Evolutionary conservation across 2,797 vertebrate genomes (phyloP).

Genomic region (Muscicapa striata): DNA sequence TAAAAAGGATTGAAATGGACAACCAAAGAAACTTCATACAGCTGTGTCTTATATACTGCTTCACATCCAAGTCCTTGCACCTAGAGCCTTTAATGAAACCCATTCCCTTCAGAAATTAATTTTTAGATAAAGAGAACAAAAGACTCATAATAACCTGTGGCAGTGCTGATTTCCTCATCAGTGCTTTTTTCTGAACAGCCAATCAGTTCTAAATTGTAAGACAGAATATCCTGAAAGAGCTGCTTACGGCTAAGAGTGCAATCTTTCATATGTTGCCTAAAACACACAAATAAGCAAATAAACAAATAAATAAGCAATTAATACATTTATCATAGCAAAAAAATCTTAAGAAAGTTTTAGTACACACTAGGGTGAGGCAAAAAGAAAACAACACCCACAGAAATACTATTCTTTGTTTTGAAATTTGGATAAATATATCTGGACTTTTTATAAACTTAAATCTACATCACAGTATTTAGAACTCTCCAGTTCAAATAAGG

Average conservation of each 20-base stretch:
- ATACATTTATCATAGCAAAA: not conserved
- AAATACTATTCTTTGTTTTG: not conserved
- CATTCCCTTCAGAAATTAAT: not conserved
- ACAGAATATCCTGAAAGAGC: constrained; percentile 93
- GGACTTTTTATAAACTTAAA: not conserved
- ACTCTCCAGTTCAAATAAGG: not conserved
- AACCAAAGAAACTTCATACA: not conserved
- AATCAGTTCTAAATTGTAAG: constrained; percentile 91
- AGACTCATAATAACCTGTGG: constrained; percentile 83
- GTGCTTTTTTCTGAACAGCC: constrained; percentile 87
- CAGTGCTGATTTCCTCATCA: constrained; percentile 82
- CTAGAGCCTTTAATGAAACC: not conserved
- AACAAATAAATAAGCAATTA: constrained; percentile 27
- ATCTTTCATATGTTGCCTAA: constrained; percentile 96
- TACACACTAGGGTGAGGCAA: not conserved
- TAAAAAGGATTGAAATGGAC: not conserved
- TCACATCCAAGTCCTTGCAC: not conserved
- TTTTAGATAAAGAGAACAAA: not conserved
- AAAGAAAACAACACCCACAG: not conserved
- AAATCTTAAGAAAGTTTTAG: not conserved
- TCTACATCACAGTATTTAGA: not conserved
- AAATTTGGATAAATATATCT: not conserved
- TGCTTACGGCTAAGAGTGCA: constrained; percentile 88
- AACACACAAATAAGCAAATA: constrained; percentile 44
- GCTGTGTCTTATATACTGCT: not conserved